These are phyloP conservation scores for Platysteira castanea DNA, from an alignment of 2,113 vertebrate genomes.

Conservation along the genomic window DNA sequence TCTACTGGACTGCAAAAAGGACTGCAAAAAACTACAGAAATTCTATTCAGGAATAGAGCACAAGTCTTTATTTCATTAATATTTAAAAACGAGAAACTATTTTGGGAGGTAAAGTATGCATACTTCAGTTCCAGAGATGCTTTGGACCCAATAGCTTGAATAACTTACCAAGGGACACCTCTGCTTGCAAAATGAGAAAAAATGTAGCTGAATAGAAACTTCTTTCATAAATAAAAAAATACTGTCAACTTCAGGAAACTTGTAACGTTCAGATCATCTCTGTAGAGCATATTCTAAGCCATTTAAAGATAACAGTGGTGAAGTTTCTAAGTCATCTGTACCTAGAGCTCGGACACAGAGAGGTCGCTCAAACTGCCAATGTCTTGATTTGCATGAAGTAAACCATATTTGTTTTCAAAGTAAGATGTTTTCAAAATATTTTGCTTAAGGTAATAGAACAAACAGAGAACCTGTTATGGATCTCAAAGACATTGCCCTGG, in stretches of 20 bases:
- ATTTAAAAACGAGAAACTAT: background rate
- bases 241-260: background rate
- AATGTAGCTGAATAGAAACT: background rate
- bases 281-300: background rate
- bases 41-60: background rate
- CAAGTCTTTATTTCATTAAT: background rate
- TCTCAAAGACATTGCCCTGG: background rate
- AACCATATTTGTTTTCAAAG: constrained; percentile 10
- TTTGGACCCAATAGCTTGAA: background rate
- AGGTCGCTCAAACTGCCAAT: background rate
- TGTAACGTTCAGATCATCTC: background rate
- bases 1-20: background rate
- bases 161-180: background rate
- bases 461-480: constrained; percentile 7
- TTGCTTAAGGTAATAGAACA: constrained; percentile 20
- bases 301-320: background rate
- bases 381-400: background rate
- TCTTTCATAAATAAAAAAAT: background rate
- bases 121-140: background rate
- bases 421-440: constrained; percentile 40
- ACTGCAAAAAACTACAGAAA: background rate
- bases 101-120: background rate
- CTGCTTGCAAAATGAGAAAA: background rate
- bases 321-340: background rate
- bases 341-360: background rate